A percentile compares a stretch with the other conserved stretches of the same genome.
These are phyloP conservation scores for Ptychodera flava DNA, from an alignment of 35 echinoderm and acorn worm species.

Conservation along the genomic window DNA sequence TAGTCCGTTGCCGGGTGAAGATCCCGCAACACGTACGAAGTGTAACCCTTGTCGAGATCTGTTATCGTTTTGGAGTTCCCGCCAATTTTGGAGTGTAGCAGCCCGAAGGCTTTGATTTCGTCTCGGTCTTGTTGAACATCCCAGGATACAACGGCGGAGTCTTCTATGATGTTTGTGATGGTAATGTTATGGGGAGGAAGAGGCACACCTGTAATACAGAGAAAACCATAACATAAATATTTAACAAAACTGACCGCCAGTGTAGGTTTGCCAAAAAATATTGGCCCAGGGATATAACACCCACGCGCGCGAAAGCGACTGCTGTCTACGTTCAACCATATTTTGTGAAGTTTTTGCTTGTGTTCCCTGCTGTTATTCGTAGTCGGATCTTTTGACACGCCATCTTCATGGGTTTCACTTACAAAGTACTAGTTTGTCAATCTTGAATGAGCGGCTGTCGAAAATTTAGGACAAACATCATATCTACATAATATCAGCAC, in stretches of 20 bases:
- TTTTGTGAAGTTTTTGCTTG: too few relatives aligned
- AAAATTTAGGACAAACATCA: too few relatives aligned
- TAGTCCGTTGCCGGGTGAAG: background rate
- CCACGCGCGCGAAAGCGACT: too few relatives aligned
- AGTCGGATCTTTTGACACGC: background rate
- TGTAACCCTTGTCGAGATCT: background rate
- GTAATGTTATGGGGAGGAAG: background rate
- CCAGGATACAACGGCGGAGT: background rate
- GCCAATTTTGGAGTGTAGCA: background rate
- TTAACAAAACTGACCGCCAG: background rate
- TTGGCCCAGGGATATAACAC: too few relatives aligned
- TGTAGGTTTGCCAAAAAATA: background rate
- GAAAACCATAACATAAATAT: background rate
- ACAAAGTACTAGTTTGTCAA: too few relatives aligned
- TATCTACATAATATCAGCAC: too few relatives aligned
- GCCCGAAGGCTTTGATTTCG: background rate
- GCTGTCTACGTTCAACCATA: too few relatives aligned
- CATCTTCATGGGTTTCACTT: too few relatives aligned
- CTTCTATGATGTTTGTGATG: background rate
- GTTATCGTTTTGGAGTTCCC: background rate
- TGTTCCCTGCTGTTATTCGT: background rate
- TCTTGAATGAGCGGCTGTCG: too few relatives aligned
- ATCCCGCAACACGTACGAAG: background rate
- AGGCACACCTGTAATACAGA: background rate
- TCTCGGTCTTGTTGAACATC: background rate